phyloP scores from a whole-genome alignment of 1,140 invertebrate species.

The Teleogryllus occipitalis region DNA sequence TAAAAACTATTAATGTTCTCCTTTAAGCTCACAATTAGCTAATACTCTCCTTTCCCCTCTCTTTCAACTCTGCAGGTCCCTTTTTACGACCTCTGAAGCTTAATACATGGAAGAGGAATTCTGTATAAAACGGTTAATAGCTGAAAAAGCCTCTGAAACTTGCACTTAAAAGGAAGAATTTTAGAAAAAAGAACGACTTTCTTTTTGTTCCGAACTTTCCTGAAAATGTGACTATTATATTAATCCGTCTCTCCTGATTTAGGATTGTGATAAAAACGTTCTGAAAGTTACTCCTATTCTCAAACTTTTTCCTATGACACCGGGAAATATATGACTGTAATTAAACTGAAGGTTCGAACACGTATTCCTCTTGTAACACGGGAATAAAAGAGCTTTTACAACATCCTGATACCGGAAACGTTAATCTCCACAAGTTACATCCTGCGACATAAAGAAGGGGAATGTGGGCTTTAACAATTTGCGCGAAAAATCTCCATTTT shows the following conservation, averaged over 20 bases:
- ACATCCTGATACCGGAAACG: neutral
- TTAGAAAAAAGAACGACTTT: neutral
- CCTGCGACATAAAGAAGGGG: neutral
- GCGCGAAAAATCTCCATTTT: no score
- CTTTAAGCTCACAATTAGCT: neutral
- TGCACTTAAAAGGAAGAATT: neutral
- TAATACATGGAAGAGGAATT: neutral
- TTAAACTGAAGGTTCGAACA: neutral
- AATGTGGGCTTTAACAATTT: neutral
- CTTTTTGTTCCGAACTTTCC: neutral
- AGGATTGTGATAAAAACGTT: neutral
- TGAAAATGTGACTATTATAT: neutral
- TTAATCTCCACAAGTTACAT: neutral
- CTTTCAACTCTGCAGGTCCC: neutral
- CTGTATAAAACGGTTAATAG: neutral
- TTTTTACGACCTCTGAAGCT: neutral
- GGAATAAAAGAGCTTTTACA: neutral
- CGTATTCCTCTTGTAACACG: neutral
- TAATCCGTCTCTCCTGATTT: neutral
- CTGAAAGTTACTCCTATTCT: neutral
- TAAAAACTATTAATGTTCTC: neutral
- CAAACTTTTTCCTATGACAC: neutral
- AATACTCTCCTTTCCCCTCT: neutral
- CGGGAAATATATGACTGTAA: neutral
- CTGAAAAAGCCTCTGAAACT: neutral